Conservation (phyloP, 1,140 invertebrate genomes). For the Acromyrmex heyeri region DNA sequence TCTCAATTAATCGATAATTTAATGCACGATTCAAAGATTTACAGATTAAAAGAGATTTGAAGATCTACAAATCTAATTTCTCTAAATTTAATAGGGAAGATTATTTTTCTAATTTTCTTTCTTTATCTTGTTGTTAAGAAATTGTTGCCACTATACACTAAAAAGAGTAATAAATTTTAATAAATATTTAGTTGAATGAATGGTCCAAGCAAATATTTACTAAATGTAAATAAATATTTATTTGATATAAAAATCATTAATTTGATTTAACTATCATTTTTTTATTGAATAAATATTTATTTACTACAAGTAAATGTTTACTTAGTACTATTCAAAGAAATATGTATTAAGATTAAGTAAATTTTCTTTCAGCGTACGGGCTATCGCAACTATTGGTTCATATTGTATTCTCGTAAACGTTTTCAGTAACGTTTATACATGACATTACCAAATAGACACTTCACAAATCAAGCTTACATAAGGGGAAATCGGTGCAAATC, state of each 20-base stretch:
- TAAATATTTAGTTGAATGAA: too few species aligned
- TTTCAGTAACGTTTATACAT: background rate
- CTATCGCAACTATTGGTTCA: background rate
- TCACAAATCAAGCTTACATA: background rate
- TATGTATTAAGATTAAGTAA: too few species aligned
- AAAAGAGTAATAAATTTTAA: too few species aligned
- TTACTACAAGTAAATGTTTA: too few species aligned
- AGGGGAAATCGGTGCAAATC: constrained; percentile 8
- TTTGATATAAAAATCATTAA: too few species aligned
- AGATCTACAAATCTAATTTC: background rate
- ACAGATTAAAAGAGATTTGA: background rate
- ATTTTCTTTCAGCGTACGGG: background rate
- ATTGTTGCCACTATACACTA: background rate
- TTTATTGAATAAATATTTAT: too few species aligned
- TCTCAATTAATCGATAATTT: constrained; percentile 4
- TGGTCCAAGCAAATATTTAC: too few species aligned
- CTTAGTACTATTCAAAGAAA: too few species aligned
- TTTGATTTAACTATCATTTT: too few species aligned
- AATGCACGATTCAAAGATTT: background rate
- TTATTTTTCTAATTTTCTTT: background rate
- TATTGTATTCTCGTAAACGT: background rate
- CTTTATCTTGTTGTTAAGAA: background rate
- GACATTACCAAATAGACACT: background rate
- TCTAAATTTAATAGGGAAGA: background rate
- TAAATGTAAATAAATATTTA: too few species aligned